phyloP scores from a whole-genome alignment of 2,888 invertebrate genomes.

The Octonoba sinensis region DNA sequence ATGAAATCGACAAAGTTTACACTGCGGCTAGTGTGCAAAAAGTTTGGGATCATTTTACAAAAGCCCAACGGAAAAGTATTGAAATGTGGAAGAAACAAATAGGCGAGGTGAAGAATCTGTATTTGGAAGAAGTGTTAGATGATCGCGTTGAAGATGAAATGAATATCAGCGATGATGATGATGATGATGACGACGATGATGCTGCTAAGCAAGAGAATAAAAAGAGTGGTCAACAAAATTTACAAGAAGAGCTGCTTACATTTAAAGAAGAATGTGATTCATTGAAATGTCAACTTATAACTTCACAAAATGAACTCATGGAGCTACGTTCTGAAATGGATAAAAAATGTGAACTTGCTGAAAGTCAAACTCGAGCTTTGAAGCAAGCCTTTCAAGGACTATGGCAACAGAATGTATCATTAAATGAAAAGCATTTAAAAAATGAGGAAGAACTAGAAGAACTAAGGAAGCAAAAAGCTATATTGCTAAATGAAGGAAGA shows the following conservation, averaged over 20 bases:
- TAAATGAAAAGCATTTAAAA: slow-evolving; percentile 28
- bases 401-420: slow-evolving; percentile 69
- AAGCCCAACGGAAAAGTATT: slow-evolving; percentile 98
- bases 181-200: too few relatives aligned
- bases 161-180: slow-evolving; percentile 86
- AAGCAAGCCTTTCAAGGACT: slow-evolving; percentile 76
- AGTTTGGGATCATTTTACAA: slow-evolving; percentile 99
- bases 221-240: slow-evolving; percentile 71
- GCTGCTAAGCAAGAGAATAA: neutral
- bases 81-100: slow-evolving; percentile 98
- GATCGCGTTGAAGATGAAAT: slow-evolving; percentile 85
- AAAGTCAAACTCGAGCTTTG: slow-evolving; percentile 83
- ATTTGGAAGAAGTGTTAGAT: slow-evolving; percentile 77
- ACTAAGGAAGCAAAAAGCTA: neutral
- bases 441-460: slow-evolving; percentile 33
- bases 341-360: slow-evolving; percentile 84
- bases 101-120: slow-evolving; percentile 81
- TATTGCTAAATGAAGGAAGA: neutral
- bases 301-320: slow-evolving; percentile 93
- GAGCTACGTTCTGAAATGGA: slow-evolving; percentile 85
- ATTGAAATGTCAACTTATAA: slow-evolving; percentile 89
- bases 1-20: slow-evolving; percentile 99
- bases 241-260: slow-evolving; percentile 8
- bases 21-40: slow-evolving; percentile 95
- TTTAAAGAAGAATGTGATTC: slow-evolving; percentile 86